Evolutionary conservation across 2,113 vertebrate species (phyloP).

Genomic region (Smithornis capensis): DNA sequence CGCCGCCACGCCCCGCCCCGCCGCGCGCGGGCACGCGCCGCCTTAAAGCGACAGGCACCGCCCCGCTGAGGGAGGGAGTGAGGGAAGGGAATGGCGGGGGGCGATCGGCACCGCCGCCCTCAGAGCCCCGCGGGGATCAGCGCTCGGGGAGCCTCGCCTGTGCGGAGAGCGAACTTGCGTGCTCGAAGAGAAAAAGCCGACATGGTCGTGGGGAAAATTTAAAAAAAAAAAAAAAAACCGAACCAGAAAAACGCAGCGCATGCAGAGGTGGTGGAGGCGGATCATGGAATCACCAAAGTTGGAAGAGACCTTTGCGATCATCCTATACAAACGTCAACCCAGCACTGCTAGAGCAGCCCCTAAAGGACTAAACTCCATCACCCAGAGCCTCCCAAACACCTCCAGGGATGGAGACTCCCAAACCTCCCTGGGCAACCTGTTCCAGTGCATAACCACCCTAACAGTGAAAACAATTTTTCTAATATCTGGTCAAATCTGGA

Average conservation of each 20-base stretch:
- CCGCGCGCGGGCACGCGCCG: conserved; percentile 26
- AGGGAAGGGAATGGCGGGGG: not conserved
- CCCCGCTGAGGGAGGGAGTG: not conserved
- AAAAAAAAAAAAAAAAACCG: too few relatives aligned
- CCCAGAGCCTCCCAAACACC: not conserved
- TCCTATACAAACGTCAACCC: not conserved
- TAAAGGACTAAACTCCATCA: not conserved
- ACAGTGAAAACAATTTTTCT: rapidly evolving
- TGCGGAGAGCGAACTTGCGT: not conserved
- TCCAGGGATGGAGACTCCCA: not conserved
- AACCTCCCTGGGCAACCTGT: not conserved
- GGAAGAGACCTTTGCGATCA: not conserved
- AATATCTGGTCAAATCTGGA: too few relatives aligned
- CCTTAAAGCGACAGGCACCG: conserved; percentile 62
- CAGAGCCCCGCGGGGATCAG: rapidly evolving
- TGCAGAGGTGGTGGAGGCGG: not conserved
- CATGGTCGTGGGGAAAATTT: rapidly evolving
- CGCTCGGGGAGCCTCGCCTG: not conserved
- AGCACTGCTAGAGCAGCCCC: not conserved
- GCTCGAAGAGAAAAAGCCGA: rapidly evolving
- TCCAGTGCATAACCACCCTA: not conserved
- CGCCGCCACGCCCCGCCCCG: conserved; percentile 50
- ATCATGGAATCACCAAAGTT: not conserved
- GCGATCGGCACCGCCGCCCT: too few relatives aligned
- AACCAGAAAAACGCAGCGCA: rapidly evolving